Evolutionary conservation across 1,140 invertebrate genomes (phyloP).

Genomic region (Archivesica marissinica): DNA sequence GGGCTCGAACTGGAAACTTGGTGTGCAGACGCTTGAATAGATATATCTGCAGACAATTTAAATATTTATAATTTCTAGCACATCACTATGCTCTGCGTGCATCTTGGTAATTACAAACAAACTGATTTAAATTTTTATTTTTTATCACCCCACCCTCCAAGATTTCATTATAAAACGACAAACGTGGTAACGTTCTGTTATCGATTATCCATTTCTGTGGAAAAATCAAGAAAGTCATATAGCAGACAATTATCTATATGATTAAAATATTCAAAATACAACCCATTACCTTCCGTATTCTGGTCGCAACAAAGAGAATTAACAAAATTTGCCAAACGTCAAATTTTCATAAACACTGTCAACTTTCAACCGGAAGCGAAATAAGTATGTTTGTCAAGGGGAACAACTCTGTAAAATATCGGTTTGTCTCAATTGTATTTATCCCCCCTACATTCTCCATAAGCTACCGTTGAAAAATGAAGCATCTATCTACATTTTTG

Average conservation of each 20-base stretch:
- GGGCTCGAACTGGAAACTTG: too few relatives aligned
- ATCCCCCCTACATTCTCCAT: too few relatives aligned
- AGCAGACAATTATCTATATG: too few relatives aligned
- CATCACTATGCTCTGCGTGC: too few relatives aligned
- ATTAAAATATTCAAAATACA: not conserved
- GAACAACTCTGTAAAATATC: not conserved
- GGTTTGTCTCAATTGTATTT: too few relatives aligned
- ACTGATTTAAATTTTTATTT: too few relatives aligned
- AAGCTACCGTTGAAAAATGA: too few relatives aligned
- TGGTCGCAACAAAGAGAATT: not conserved
- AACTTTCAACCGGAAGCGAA: constrained; percentile 25
- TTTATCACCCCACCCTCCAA: not conserved
- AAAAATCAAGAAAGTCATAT: not conserved
- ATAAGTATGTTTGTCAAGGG: not conserved
- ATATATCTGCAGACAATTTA: too few relatives aligned
- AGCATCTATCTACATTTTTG: too few relatives aligned
- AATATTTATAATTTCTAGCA: too few relatives aligned
- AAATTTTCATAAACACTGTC: constrained; percentile 16
- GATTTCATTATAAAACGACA: not conserved
- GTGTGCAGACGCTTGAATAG: too few relatives aligned
- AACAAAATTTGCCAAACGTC: not conserved
- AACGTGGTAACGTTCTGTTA: not conserved
- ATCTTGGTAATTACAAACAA: too few relatives aligned
- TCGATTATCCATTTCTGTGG: not conserved
- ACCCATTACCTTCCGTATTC: not conserved